Percentiles rank a stretch among this genome's conserved stretches.
These are phyloP conservation scores for Nycticorax nycticorax DNA, from an alignment of 2,113 vertebrate species.

Conservation along the genomic window DNA sequence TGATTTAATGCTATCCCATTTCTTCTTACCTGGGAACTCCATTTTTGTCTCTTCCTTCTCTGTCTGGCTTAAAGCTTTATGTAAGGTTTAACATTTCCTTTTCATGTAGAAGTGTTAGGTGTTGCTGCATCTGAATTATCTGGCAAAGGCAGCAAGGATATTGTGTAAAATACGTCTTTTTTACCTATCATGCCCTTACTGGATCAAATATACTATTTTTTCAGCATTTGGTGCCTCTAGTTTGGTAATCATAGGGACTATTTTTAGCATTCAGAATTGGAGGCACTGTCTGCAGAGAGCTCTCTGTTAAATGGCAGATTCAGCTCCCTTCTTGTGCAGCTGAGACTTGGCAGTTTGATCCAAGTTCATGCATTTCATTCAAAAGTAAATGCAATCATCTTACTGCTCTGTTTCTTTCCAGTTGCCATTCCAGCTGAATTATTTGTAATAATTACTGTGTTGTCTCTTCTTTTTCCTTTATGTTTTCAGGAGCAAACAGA, in stretches of 20 bases:
- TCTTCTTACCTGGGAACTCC: neutral
- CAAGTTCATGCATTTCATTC: conserved; percentile 8
- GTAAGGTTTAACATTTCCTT: neutral
- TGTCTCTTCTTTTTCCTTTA: conserved; percentile 69
- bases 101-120: neutral
- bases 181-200: neutral
- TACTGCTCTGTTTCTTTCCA: neutral
- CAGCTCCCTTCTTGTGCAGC: neutral
- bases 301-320: neutral
- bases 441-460: conserved; percentile 54
- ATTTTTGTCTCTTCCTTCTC: neutral
- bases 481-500: conserved; percentile 83
- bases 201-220: neutral
- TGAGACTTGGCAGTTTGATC: conserved; percentile 16
- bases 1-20: neutral
- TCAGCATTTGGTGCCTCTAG: neutral
- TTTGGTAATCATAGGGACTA: neutral
- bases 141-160: neutral
- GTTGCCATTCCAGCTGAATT: conserved; percentile 26
- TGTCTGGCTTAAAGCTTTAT: neutral
- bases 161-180: neutral
- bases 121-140: neutral
- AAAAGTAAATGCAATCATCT: neutral
- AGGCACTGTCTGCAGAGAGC: neutral
- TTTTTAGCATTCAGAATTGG: neutral